These are phyloP conservation scores for Forbesichthys agassizii DNA, from an alignment of 2,113 vertebrate species.

Conservation along the genomic window DNA sequence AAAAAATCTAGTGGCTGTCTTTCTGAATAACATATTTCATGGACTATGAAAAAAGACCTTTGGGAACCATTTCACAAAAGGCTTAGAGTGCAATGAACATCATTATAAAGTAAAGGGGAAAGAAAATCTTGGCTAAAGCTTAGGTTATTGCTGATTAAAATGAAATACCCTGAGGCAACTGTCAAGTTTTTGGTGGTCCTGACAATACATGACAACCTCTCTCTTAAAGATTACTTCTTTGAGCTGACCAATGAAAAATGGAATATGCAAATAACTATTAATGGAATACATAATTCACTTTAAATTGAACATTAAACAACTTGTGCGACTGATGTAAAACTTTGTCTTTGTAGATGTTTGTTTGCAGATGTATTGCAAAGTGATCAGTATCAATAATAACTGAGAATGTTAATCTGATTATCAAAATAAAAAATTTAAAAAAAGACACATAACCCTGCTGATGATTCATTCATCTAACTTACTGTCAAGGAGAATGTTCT, in stretches of 20 bases:
- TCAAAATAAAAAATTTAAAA: too few species aligned
- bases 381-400: too few species aligned
- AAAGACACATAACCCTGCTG: too few species aligned
- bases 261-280: not conserved
- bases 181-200: constrained; percentile 24
- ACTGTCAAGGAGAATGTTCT: too few species aligned
- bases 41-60: constrained; percentile 34
- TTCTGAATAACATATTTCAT: constrained; percentile 39
- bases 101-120: constrained; percentile 22
- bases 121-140: not conserved
- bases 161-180: constrained; percentile 27
- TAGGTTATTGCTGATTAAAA: constrained; percentile 42
- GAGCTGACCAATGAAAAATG: not conserved
- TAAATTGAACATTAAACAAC: not conserved
- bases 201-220: constrained; percentile 5
- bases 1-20: constrained; percentile 30
- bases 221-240: constrained; percentile 2
- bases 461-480: too few species aligned
- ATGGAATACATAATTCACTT: not conserved
- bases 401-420: too few species aligned
- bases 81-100: constrained; percentile 16
- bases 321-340: not conserved
- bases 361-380: too few species aligned
- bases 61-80: constrained; percentile 30
- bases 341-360: not conserved